Conservation (phyloP, 2,113 vertebrate species). For the Brachyhypopomus occidentalis region DNA sequence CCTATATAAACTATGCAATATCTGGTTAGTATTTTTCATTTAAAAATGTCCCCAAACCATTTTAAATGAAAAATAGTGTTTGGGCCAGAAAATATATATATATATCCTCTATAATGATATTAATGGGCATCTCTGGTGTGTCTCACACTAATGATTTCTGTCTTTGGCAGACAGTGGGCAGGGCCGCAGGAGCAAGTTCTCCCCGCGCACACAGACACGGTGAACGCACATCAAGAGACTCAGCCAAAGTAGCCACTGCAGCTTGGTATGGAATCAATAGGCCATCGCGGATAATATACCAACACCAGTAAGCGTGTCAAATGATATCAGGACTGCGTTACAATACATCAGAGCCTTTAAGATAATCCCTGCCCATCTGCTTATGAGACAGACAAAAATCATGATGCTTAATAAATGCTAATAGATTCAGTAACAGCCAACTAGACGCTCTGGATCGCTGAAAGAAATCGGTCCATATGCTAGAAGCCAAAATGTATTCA, state of each 20-base stretch:
- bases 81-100: no score
- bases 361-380: neutral
- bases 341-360: neutral
- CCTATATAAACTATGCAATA: neutral
- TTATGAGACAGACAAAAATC: neutral
- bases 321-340: neutral
- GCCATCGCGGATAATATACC: neutral
- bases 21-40: neutral
- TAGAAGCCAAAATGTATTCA: constrained; percentile 13
- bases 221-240: neutral
- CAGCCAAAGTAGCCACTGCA: neutral
- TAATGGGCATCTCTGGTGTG: constrained; percentile 11
- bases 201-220: neutral
- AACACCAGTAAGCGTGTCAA: neutral
- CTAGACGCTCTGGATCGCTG: neutral
- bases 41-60: neutral
- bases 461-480: neutral
- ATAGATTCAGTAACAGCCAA: neutral
- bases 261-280: neutral
- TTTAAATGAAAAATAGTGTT: no score
- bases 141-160: constrained; percentile 1
- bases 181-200: neutral
- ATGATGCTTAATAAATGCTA: neutral
- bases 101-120: constrained; percentile 25
- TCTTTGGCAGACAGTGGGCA: neutral